These are phyloP conservation scores for Melitaea cinxia DNA, from an alignment of 1,140 invertebrate genomes.

Conservation along the genomic window DNA sequence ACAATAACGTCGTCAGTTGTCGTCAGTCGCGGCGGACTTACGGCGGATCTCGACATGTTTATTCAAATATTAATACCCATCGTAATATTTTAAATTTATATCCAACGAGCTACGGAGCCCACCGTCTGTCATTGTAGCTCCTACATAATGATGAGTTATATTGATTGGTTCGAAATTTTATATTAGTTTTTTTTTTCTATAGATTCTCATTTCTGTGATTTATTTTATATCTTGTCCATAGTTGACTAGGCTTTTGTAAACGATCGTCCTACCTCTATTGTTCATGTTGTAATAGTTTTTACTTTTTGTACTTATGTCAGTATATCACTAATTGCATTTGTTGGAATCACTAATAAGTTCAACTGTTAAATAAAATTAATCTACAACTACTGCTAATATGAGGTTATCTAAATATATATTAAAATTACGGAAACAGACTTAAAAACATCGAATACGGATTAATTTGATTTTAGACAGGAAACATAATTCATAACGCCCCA, in stretches of 20 bases:
- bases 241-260: background rate
- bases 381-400: too few relatives aligned
- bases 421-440: too few relatives aligned
- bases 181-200: slow-evolving; percentile 14
- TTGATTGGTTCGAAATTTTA: slow-evolving; percentile 43
- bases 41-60: slow-evolving; percentile 55
- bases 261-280: too few relatives aligned
- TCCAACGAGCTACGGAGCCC: slow-evolving; percentile 34
- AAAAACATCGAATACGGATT: background rate
- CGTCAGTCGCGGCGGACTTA: slow-evolving; percentile 51
- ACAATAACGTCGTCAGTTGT: slow-evolving; percentile 37
- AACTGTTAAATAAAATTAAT: too few relatives aligned
- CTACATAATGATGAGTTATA: slow-evolving; percentile 46
- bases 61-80: slow-evolving; percentile 65
- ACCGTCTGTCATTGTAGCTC: slow-evolving; percentile 34
- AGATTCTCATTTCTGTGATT: background rate
- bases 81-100: slow-evolving; percentile 64
- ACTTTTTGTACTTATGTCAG: too few relatives aligned
- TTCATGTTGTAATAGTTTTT: too few relatives aligned
- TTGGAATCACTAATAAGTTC: too few relatives aligned
- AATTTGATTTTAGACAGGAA: slow-evolving; percentile 2
- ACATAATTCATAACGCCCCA: slow-evolving; percentile 8
- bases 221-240: background rate
- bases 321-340: too few relatives aligned
- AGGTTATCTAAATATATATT: too few relatives aligned